phyloP scores from a whole-genome alignment of 1,140 invertebrate genomes.

The Brachionus plicatilis region DNA sequence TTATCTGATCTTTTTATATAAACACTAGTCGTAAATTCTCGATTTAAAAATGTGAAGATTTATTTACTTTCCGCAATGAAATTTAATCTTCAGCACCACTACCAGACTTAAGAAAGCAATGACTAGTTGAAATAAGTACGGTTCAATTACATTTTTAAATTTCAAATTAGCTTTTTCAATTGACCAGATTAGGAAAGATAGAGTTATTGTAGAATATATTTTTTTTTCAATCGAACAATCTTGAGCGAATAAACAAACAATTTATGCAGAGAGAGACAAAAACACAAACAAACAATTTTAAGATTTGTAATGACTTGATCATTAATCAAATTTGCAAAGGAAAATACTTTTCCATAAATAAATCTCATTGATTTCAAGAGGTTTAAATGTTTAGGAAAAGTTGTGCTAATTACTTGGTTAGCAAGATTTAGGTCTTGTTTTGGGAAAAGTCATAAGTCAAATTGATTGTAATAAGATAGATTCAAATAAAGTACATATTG shows the following conservation, averaged over 20 bases:
- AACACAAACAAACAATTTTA: not conserved
- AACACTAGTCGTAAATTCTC: not conserved
- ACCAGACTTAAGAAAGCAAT: not conserved
- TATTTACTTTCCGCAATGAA: not conserved
- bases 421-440: not conserved
- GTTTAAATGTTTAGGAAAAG: not conserved
- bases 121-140: not conserved
- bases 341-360: not conserved
- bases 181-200: not conserved
- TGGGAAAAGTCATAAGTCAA: conserved; percentile 31
- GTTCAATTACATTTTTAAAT: not conserved
- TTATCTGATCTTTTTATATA: not conserved
- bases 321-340: conserved; percentile 15
- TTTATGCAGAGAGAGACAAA: not conserved
- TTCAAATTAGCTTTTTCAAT: not conserved
- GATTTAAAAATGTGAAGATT: not conserved
- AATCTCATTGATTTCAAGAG: not conserved
- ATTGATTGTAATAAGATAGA: conserved; percentile 23
- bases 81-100: not conserved
- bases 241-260: not conserved
- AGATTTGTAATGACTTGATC: conserved; percentile 1
- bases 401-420: conserved; percentile 20
- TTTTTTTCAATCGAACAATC: not conserved
- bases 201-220: not conserved
- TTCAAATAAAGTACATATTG: not conserved